Evolutionary conservation across 2,113 vertebrate genomes (phyloP).

Genomic region (Perccottus glenii): DNA sequence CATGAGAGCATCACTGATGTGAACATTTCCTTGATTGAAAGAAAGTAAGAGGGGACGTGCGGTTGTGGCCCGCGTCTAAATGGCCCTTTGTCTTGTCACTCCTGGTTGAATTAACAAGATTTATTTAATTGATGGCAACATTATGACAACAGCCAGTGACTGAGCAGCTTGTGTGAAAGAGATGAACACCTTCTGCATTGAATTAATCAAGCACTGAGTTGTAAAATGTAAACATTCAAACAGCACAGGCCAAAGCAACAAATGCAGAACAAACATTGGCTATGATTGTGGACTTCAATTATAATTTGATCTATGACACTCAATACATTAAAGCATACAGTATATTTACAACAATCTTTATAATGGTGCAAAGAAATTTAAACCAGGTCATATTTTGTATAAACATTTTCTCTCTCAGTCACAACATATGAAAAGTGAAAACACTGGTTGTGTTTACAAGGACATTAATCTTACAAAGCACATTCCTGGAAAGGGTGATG

Average conservation of each 20-base stretch:
- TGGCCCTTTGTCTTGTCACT: constrained; percentile 71
- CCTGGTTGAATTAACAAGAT: constrained; percentile 73
- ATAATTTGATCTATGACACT: no score
- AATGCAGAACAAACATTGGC: no score
- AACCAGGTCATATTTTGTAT: no score
- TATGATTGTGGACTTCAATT: no score
- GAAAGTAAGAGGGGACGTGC: constrained; percentile 59
- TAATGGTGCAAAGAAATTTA: no score
- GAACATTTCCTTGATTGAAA: constrained; percentile 69
- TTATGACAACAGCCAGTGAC: constrained; percentile 38
- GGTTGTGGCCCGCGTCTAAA: constrained; percentile 70
- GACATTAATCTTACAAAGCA: constrained; percentile 25
- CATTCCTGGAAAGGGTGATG: constrained; percentile 36
- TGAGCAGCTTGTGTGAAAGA: constrained; percentile 42
- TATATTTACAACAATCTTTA: no score
- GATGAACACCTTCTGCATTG: constrained; percentile 10
- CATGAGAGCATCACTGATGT: constrained; percentile 68
- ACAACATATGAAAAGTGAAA: constrained; percentile 4
- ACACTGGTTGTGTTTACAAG: constrained; percentile 28
- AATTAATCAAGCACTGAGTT: constrained; percentile 1
- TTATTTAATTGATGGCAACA: constrained; percentile 70
- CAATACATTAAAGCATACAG: no score
- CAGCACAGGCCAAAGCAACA: neutral
- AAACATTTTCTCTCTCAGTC: neutral
- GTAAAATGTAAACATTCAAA: constrained; percentile 7